phyloP scores from a whole-genome alignment of 2,888 invertebrate genomes.

The Drosophila melanosoma region DNA sequence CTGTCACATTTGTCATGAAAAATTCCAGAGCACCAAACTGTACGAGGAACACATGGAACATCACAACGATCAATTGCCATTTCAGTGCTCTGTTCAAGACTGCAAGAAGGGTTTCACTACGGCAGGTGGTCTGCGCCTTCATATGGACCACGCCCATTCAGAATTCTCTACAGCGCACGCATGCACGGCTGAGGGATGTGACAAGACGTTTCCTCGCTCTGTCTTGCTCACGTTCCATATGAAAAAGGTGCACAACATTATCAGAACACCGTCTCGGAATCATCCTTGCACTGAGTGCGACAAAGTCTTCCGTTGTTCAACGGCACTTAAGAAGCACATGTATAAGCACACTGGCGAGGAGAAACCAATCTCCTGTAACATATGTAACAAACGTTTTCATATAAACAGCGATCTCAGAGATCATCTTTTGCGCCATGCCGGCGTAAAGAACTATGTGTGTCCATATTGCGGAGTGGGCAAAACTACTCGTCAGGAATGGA shows the following conservation, averaged over 20 bases:
- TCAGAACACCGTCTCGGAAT: constrained; percentile 59
- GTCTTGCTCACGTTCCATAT: constrained; percentile 79
- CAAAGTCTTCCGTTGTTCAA: constrained; percentile 81
- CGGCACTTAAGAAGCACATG: constrained; percentile 83
- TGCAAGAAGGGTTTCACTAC: constrained; percentile 81
- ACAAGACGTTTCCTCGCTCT: constrained; percentile 72
- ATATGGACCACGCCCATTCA: constrained; percentile 79
- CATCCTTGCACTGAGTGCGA: constrained; percentile 82
- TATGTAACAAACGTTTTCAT: constrained; percentile 81
- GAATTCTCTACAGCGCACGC: constrained; percentile 74
- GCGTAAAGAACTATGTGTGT: constrained; percentile 84
- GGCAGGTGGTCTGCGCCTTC: constrained; percentile 72
- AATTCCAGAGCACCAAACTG: constrained; percentile 73
- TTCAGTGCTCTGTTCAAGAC: constrained; percentile 76
- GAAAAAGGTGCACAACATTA: constrained; percentile 72
- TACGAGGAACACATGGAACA: constrained; percentile 82
- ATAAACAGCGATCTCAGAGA: constrained; percentile 82
- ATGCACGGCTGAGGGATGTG: constrained; percentile 80
- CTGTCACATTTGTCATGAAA: constrained; percentile 81
- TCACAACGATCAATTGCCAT: constrained; percentile 80
- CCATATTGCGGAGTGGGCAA: constrained; percentile 83
- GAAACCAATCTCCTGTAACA: constrained; percentile 80
- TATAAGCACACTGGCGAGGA: constrained; percentile 83
- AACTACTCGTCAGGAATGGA: constrained; percentile 83
- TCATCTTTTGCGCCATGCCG: constrained; percentile 82